phyloP scores from a whole-genome alignment of 2,113 vertebrate species.

The Silurus glanis region DNA sequence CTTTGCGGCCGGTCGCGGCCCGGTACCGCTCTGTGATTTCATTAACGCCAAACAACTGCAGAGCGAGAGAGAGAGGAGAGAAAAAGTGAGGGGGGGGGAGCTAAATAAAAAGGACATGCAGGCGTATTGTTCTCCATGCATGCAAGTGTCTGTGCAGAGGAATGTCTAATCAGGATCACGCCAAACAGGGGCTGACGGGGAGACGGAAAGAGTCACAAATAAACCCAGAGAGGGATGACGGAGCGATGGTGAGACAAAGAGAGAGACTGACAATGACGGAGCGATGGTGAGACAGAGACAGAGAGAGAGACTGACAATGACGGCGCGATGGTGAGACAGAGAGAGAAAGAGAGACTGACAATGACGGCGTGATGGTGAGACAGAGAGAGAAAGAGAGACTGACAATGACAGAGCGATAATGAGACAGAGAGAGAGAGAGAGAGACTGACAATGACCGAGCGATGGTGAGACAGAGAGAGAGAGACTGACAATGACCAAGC shows the following conservation, averaged over 20 bases:
- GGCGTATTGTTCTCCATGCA: not conserved
- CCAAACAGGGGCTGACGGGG: not conserved
- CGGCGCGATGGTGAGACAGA: too few species aligned
- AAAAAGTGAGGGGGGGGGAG: not conserved
- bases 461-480: not conserved
- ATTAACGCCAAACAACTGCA: slow-evolving; percentile 63
- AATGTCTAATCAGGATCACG: not conserved
- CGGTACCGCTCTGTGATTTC: slow-evolving; percentile 37
- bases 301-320: too few species aligned
- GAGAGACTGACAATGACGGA: too few species aligned
- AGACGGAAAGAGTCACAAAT: not conserved
- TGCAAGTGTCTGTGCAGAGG: not conserved
- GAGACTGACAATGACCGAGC: not conserved
- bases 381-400: not conserved
- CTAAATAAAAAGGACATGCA: not conserved
- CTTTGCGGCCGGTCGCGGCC: slow-evolving; percentile 32
- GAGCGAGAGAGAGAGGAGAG: slow-evolving; percentile 33
- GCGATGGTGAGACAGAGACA: too few species aligned
- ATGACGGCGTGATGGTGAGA: too few species aligned
- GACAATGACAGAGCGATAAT: not conserved
- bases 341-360: too few species aligned
- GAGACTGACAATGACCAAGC: too few species aligned
- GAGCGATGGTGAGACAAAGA: not conserved
- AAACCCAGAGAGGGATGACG: not conserved
- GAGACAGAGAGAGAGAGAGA: too few species aligned